Evolutionary conservation across 2,888 invertebrate genomes (phyloP).

Genomic region (Leptopilina drosophilae): DNA sequence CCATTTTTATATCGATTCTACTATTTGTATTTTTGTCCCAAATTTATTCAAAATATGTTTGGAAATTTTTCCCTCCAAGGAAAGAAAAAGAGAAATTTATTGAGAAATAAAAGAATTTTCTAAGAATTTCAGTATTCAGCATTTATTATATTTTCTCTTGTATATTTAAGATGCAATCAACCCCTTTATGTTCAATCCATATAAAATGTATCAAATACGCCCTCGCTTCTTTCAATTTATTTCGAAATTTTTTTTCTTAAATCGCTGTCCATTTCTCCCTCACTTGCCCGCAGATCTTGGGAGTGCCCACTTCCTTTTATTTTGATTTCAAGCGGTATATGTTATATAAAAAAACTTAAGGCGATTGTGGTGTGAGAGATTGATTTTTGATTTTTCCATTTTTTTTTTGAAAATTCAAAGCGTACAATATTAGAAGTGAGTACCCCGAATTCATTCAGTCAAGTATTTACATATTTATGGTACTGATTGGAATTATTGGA

Average conservation of each 20-base stretch:
- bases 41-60: too few relatives aligned
- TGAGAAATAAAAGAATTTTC: constrained; percentile 39
- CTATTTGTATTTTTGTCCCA: too few relatives aligned
- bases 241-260: constrained; percentile 15
- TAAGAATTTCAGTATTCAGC: constrained; percentile 59
- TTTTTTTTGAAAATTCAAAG: constrained; percentile 16
- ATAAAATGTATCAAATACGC: constrained; percentile 75
- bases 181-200: constrained; percentile 66
- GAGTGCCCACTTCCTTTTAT: constrained; percentile 8
- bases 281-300: constrained; percentile 13
- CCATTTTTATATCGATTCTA: background rate
- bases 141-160: constrained; percentile 66
- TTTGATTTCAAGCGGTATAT: constrained; percentile 27
- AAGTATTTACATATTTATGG: constrained; percentile 63
- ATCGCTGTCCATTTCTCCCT: constrained; percentile 8
- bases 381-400: constrained; percentile 5
- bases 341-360: constrained; percentile 9
- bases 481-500: constrained; percentile 50
- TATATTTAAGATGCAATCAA: constrained; percentile 66
- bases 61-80: too few relatives aligned
- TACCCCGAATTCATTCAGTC: constrained; percentile 54
- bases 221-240: constrained; percentile 56
- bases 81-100: background rate
- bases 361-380: constrained; percentile 13
- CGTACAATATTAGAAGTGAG: constrained; percentile 56